These are phyloP conservation scores for Hydroisotoma schaefferi DNA, from an alignment of 2,888 invertebrate genomes.

Conservation along the genomic window DNA sequence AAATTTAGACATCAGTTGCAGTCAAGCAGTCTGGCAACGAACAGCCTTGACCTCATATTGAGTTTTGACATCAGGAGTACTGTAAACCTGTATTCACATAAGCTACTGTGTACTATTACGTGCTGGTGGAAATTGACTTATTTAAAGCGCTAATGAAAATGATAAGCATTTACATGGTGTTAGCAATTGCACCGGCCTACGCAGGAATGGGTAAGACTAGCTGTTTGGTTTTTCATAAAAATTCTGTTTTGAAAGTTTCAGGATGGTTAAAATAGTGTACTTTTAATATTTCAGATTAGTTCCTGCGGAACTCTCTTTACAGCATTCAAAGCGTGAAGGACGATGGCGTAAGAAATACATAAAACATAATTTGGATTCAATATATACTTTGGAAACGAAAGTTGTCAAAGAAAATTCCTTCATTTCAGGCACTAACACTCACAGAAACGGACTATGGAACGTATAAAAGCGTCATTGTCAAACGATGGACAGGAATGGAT, in stretches of 20 bases:
- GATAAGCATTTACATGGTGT: too few species aligned
- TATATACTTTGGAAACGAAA: too few species aligned
- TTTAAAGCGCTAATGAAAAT: too few species aligned
- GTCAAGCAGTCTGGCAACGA: too few species aligned
- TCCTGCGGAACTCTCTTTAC: constrained; percentile 26
- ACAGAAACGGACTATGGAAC: constrained; percentile 11
- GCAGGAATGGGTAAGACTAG: constrained; percentile 33
- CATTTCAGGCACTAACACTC: constrained; percentile 23
- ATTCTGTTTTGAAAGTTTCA: neutral
- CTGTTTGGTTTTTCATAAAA: neutral
- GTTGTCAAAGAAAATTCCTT: neutral
- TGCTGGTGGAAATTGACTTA: too few species aligned
- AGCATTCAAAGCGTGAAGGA: constrained; percentile 28
- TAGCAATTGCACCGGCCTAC: neutral
- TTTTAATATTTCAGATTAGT: constrained; percentile 20
- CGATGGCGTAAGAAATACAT: constrained; percentile 23
- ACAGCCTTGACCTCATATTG: too few species aligned
- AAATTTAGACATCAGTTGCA: too few species aligned
- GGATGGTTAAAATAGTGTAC: neutral
- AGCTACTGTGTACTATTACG: too few species aligned
- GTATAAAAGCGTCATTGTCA: constrained; percentile 27
- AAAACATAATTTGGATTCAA: neutral
- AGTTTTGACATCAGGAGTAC: too few species aligned
- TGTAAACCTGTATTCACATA: too few species aligned
- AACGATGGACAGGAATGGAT: constrained; percentile 16